Evolutionary conservation across 2,797 vertebrate species (phyloP).

Genomic region (Lutjanus argentimaculatus): DNA sequence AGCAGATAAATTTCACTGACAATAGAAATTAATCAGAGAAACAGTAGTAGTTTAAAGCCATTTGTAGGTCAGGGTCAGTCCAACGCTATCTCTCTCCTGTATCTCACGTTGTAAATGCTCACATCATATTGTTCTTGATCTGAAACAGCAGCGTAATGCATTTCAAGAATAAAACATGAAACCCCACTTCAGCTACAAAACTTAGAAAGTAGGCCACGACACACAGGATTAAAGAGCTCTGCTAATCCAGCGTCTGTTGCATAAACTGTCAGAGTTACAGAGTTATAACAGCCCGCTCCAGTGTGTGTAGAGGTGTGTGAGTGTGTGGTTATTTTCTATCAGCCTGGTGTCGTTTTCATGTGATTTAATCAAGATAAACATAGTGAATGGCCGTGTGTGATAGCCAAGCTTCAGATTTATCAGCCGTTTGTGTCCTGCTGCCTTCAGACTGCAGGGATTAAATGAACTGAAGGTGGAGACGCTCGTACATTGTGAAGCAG

Average conservation of each 20-base stretch:
- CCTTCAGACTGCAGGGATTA: slow-evolving; percentile 50
- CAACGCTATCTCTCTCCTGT: not conserved
- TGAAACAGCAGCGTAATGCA: not conserved
- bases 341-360: slow-evolving; percentile 30
- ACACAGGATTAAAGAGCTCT: slow-evolving; percentile 45
- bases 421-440: slow-evolving; percentile 22
- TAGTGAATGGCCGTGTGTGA: slow-evolving; percentile 23
- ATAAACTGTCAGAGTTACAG: slow-evolving; percentile 40
- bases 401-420: slow-evolving; percentile 56
- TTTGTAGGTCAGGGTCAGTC: slow-evolving; percentile 1
- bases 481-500: slow-evolving; percentile 22
- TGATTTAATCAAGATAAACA: slow-evolving; percentile 73
- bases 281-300: slow-evolving; percentile 29
- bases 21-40: not conserved
- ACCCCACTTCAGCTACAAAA: slow-evolving; percentile 13
- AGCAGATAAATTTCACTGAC: slow-evolving; percentile 8
- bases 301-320: not conserved
- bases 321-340: slow-evolving; percentile 38
- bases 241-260: slow-evolving; percentile 31
- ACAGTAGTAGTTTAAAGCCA: not conserved
- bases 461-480: slow-evolving; percentile 24
- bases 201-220: slow-evolving; percentile 35
- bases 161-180: slow-evolving; percentile 29
- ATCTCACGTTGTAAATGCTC: no score
- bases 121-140: not conserved